These are phyloP conservation scores for Microplitis manilae DNA, from an alignment of 2,888 invertebrate species.

Conservation along the genomic window DNA sequence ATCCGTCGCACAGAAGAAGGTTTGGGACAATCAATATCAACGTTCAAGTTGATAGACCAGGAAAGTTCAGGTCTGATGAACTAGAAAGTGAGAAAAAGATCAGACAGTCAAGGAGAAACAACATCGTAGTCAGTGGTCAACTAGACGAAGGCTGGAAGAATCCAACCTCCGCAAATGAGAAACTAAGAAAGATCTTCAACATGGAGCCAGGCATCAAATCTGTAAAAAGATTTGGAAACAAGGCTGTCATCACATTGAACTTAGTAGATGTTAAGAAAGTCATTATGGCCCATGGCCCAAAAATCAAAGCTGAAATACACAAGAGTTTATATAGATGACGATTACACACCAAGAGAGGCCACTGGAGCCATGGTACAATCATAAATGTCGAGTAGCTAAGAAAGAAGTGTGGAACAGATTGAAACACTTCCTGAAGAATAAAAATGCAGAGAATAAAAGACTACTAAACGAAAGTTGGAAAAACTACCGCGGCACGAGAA, in stretches of 20 bases:
- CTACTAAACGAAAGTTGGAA: neutral
- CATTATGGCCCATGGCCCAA: slow-evolving; percentile 28
- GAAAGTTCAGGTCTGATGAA: neutral
- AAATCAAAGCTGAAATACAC: slow-evolving; percentile 36
- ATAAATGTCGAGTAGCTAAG: neutral
- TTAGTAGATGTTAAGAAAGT: neutral
- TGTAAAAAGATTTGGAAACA: neutral
- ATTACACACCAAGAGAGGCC: slow-evolving; percentile 43
- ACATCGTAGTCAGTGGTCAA: neutral
- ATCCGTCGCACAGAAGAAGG: no score
- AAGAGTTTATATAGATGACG: slow-evolving; percentile 32
- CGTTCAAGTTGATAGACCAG: no score
- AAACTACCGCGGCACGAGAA: neutral
- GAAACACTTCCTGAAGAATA: neutral
- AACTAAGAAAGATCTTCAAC: neutral
- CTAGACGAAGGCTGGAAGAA: neutral
- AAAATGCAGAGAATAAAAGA: neutral
- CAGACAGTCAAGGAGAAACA: neutral
- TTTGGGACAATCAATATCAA: no score
- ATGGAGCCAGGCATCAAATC: neutral
- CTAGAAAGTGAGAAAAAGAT: neutral
- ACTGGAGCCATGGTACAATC: neutral
- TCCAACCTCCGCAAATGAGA: neutral
- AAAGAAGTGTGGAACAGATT: neutral
- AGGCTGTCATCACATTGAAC: neutral